A percentile compares a stretch with the other conserved stretches of the same genome.
Evolutionary conservation across 1,140 invertebrate genomes (phyloP).

Genomic region (Aleiodes sp.): DNA sequence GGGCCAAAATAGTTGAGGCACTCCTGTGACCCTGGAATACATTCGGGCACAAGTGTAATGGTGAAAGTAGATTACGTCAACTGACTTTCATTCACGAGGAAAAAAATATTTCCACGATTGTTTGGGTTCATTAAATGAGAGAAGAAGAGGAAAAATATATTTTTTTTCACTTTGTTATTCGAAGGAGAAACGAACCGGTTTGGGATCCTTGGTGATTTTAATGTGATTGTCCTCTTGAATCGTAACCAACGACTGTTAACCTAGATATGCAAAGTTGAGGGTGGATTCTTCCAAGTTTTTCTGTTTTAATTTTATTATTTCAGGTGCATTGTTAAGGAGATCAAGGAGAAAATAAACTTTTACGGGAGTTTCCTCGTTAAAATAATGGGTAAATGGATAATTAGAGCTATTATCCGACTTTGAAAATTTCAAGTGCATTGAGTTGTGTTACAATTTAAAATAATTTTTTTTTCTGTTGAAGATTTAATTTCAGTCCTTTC

Average conservation of each 20-base stretch:
- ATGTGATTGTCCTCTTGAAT: conserved; percentile 26
- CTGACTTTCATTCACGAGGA: neutral
- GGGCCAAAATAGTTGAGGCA: too few relatives aligned
- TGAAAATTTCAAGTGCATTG: too few relatives aligned
- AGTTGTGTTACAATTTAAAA: too few relatives aligned
- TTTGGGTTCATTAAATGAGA: neutral
- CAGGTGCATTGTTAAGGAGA: conserved; percentile 5
- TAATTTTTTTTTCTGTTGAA: too few relatives aligned
- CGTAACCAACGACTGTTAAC: conserved; percentile 7
- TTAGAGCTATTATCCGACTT: too few relatives aligned
- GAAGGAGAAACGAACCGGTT: neutral
- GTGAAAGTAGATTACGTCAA: conserved; percentile 27
- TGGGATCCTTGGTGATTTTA: conserved; percentile 20
- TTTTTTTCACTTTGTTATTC: neutral
- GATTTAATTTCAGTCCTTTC: too few relatives aligned
- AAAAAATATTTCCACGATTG: neutral
- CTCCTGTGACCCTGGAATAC: neutral
- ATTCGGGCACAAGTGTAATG: conserved; percentile 2
- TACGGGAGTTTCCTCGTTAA: too few relatives aligned
- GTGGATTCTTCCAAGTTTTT: neutral
- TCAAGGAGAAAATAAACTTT: conserved; percentile 15
- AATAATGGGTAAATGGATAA: too few relatives aligned
- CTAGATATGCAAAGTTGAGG: conserved; percentile 20
- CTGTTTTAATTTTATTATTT: too few relatives aligned
- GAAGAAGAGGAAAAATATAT: too few relatives aligned